Percentiles rank a stretch among this genome's conserved stretches.
phyloP scores from a whole-genome alignment of 2,113 vertebrate species.

The Eupsittula cactorum region DNA sequence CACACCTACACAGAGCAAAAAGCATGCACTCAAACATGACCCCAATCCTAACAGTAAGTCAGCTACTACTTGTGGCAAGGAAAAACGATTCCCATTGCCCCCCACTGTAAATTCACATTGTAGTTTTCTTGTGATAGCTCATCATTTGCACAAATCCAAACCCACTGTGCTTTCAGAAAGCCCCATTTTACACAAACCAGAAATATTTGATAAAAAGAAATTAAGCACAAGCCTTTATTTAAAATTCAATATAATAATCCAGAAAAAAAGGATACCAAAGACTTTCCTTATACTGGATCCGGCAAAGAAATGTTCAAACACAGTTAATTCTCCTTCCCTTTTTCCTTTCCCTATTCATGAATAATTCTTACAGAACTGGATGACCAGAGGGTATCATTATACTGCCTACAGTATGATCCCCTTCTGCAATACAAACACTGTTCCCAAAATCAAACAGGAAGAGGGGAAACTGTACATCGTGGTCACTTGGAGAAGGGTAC shows the following conservation, averaged over 20 bases:
- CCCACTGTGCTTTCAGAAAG: background rate
- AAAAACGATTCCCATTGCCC: background rate
- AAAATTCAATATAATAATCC: background rate
- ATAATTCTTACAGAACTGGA: background rate
- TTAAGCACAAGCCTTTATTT: background rate
- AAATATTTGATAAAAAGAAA: background rate
- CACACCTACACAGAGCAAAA: background rate
- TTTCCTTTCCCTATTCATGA: background rate
- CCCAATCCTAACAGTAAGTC: accelerated
- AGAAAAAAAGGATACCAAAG: background rate
- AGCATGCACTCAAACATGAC: background rate
- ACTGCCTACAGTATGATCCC: background rate
- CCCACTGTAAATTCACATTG: background rate
- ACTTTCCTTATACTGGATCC: background rate
- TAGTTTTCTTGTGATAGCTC: background rate
- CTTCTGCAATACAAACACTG: background rate
- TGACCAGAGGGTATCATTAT: background rate
- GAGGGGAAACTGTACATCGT: background rate
- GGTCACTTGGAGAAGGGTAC: background rate
- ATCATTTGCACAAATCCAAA: accelerated
- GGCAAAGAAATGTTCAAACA: background rate
- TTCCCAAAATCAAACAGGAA: conserved; percentile 45
- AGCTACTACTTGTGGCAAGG: background rate
- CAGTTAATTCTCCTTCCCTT: background rate
- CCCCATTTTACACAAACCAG: background rate